These are phyloP conservation scores for Isurus oxyrinchus DNA, from an alignment of 2,113 vertebrate genomes.

Conservation along the genomic window DNA sequence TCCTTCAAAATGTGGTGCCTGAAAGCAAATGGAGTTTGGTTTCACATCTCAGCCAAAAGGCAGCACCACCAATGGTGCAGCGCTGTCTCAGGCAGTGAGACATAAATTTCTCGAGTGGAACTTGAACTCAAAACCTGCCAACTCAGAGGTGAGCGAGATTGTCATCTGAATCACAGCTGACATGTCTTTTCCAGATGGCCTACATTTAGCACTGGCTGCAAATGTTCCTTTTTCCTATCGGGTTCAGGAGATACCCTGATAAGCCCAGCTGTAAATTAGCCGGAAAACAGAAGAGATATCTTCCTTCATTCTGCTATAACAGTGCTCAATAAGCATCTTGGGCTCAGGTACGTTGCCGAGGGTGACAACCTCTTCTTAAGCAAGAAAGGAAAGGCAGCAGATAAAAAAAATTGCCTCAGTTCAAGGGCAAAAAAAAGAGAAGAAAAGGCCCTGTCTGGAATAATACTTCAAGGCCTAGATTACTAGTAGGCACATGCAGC, in stretches of 20 bases:
- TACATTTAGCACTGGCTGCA: not conserved
- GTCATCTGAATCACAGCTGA: no score
- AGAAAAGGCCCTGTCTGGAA: conserved; percentile 46
- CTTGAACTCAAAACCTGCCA: not conserved
- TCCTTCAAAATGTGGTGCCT: not conserved
- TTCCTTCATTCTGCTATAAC: not conserved
- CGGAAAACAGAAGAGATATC: no score
- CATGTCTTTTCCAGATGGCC: not conserved
- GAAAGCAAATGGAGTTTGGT: not conserved
- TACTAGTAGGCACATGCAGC: conserved; percentile 41
- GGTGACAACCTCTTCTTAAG: conserved; percentile 37
- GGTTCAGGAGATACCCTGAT: not conserved
- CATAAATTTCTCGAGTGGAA: not conserved
- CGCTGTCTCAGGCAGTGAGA: not conserved
- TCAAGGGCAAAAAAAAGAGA: conserved; percentile 53
- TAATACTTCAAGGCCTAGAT: conserved; percentile 43
- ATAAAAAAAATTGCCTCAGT: conserved; percentile 44
- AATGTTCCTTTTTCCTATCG: not conserved
- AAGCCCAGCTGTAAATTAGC: not conserved
- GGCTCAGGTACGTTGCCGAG: not conserved
- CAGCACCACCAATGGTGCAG: not conserved
- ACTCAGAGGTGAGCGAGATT: not conserved
- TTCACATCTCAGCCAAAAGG: not conserved
- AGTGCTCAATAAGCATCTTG: not conserved
- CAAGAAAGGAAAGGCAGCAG: conserved; percentile 47